Evolutionary conservation across 2,888 invertebrate species (phyloP).

Genomic region (Lysandra bellargus): DNA sequence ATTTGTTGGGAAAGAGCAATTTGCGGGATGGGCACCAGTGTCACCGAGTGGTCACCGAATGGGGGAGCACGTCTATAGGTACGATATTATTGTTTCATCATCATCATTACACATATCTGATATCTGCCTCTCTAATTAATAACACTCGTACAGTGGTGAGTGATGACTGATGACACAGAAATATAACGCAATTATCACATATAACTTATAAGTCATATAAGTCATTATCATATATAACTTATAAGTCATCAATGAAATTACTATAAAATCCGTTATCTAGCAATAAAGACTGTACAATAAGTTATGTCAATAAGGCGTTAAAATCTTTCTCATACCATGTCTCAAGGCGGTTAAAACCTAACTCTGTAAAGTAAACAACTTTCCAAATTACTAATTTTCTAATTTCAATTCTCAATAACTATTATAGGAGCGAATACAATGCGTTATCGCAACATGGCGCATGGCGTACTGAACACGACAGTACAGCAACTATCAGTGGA

Average conservation of each 20-base stretch:
- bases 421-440: constrained; percentile 2
- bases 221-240: no score
- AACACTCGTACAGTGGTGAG: not conserved
- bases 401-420: not conserved
- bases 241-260: no score
- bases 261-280: no score
- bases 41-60: constrained; percentile 76
- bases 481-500: constrained; percentile 46
- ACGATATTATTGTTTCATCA: constrained; percentile 38
- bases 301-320: no score
- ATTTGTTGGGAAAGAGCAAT: constrained; percentile 80
- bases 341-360: not conserved
- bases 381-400: not conserved
- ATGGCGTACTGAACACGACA: not conserved
- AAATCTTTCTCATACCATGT: no score
- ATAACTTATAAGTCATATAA: no score
- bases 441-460: constrained; percentile 35
- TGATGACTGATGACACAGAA: no score
- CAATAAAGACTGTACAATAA: no score
- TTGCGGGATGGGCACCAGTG: constrained; percentile 76
- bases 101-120: constrained; percentile 5
- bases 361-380: not conserved
- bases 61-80: constrained; percentile 52
- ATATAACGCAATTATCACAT: no score
- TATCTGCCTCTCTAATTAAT: not conserved